Conservation (phyloP, 2,888 invertebrate species). For the Drosophila mettleri region DNA sequence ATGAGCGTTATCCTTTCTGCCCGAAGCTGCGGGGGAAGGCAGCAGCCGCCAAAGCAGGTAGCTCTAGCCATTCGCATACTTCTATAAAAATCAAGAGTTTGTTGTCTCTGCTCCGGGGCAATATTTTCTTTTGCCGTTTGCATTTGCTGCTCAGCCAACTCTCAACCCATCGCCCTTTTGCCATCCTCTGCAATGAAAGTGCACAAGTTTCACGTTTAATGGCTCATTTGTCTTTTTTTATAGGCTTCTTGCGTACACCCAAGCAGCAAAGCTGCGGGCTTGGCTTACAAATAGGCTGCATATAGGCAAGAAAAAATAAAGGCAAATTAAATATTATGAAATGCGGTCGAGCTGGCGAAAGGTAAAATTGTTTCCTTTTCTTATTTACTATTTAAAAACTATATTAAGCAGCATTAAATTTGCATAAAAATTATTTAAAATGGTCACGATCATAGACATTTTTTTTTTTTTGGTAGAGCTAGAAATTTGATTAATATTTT, state of each 20-base stretch:
- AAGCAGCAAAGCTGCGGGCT: slow-evolving; percentile 10
- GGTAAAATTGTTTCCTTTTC: not conserved
- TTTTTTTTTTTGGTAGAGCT: too few relatives aligned
- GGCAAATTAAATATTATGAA: slow-evolving; percentile 50
- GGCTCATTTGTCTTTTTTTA: slow-evolving; percentile 81
- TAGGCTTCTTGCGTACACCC: slow-evolving; percentile 35
- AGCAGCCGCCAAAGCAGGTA: slow-evolving; percentile 41
- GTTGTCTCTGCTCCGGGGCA: slow-evolving; percentile 79
- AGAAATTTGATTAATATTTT: not conserved
- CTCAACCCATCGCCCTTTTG: slow-evolving; percentile 4
- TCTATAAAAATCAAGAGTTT: slow-evolving; percentile 80
- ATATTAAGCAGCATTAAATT: not conserved
- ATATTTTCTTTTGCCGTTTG: slow-evolving; percentile 71
- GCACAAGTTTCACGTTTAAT: slow-evolving; percentile 79
- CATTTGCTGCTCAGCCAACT: slow-evolving; percentile 40
- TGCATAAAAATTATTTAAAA: not conserved
- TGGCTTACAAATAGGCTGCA: slow-evolving; percentile 41
- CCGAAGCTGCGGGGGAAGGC: slow-evolving; percentile 19
- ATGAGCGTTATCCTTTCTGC: slow-evolving; percentile 70
- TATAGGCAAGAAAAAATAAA: slow-evolving; percentile 19
- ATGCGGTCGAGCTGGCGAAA: slow-evolving; percentile 11
- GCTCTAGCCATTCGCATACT: slow-evolving; percentile 21
- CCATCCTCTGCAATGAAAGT: slow-evolving; percentile 65
- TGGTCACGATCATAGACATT: not conserved
- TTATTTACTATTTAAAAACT: not conserved